These are phyloP conservation scores for Acromyrmex heyeri DNA, from an alignment of 1,140 invertebrate species.

Conservation along the genomic window DNA sequence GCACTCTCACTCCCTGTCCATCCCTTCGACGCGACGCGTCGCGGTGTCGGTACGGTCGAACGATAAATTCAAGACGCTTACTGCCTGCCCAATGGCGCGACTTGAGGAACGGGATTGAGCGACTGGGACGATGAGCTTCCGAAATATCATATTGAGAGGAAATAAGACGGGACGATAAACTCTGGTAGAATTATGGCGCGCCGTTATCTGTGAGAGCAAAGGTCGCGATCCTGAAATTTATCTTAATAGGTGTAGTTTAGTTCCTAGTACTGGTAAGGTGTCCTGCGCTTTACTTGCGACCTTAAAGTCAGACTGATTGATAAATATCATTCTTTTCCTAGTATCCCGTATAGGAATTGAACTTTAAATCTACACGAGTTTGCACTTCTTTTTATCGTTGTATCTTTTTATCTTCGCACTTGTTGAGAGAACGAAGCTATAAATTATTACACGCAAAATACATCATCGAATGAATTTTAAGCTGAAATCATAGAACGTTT, in stretches of 20 bases:
- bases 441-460: neutral
- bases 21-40: conserved; percentile 62
- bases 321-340: neutral
- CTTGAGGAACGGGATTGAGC: conserved; percentile 82
- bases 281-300: neutral
- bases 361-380: neutral
- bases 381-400: neutral
- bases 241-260: neutral
- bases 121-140: conserved; percentile 78
- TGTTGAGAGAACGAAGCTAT: neutral
- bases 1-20: conserved; percentile 65
- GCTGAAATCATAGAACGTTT: neutral
- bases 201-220: conserved; percentile 40
- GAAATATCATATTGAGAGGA: conserved; percentile 47
- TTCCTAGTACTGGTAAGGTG: conserved; percentile 4
- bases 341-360: neutral
- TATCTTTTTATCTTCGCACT: neutral
- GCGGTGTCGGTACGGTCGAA: conserved; percentile 78
- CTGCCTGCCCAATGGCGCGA: conserved; percentile 84
- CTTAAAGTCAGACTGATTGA: conserved; percentile 12
- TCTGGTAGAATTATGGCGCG: neutral
- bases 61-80: conserved; percentile 86
- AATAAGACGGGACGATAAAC: conserved; percentile 50
- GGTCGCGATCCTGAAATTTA: conserved; percentile 44
- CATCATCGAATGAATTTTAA: neutral